phyloP scores from a whole-genome alignment of 2,113 vertebrate species.

The Aix galericulata region DNA sequence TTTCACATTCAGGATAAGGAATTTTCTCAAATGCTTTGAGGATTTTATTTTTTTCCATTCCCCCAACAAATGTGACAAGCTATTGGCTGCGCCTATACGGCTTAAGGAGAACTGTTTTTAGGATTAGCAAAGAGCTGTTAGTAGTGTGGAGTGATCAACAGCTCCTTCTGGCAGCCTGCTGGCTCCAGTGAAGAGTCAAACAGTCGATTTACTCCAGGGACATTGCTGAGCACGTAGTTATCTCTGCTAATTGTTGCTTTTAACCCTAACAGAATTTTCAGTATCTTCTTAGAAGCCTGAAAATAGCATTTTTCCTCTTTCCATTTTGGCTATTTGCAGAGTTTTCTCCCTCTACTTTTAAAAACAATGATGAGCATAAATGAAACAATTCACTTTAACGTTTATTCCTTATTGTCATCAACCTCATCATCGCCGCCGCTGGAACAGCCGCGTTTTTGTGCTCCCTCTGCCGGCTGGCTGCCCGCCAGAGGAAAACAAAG shows the following conservation, averaged over 20 bases:
- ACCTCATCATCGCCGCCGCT: neutral
- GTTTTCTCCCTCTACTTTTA: neutral
- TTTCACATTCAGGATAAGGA: constrained; percentile 25
- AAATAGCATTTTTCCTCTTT: neutral
- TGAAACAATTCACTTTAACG: neutral
- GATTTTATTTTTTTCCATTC: neutral
- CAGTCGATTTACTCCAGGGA: constrained; percentile 17
- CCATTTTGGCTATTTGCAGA: neutral
- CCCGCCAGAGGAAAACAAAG: neutral
- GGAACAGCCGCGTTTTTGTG: neutral
- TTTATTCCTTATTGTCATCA: constrained; percentile 39
- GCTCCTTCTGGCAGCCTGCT: constrained; percentile 34
- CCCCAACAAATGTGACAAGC: neutral
- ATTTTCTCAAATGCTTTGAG: constrained; percentile 51
- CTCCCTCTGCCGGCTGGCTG: constrained; percentile 41
- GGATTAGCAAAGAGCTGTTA: constrained; percentile 22
- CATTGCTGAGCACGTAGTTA: neutral
- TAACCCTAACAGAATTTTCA: constrained; percentile 16
- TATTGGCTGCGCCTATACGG: neutral
- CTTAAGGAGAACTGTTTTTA: constrained; percentile 5
- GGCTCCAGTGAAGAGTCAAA: neutral
- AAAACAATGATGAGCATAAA: neutral
- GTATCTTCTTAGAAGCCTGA: neutral
- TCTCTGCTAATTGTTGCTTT: constrained; percentile 36
- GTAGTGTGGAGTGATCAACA: neutral